Base-by-base conservation (phyloP, 2,113 vertebrate species). In the Semnornis frantzii region DNA sequence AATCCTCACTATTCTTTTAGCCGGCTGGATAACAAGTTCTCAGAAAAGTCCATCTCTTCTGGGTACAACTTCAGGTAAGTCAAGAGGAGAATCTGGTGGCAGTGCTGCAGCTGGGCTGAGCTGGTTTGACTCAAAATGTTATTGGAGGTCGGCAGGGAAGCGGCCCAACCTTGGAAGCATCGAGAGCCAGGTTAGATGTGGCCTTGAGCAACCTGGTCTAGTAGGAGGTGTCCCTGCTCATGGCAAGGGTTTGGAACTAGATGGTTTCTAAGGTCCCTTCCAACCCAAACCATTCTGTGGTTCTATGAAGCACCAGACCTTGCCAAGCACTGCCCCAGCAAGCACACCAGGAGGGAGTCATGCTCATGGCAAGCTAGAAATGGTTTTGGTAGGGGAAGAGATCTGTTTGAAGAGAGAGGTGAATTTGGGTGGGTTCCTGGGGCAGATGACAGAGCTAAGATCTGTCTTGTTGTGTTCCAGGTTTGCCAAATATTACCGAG, bases 31-130 rank as follows among this genome's bases (percentile, higher is more conserved):
- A 97, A 97, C 72, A 97, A 95, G 62, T 96, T 96, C 79, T 59
- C 97, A 33, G 98, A 98, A 89, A 97, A 96, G 39, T 98, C 98
- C 3, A 39, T 98, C 73, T 98, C 98, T 82, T 98, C 98, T 4
- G 99, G 99, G 34, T 99, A 99, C 97, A 99, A 99, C 97, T 99
- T 99, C 98, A 99, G 99, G 99, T 99, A 93, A 58, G 52, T 63
- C 13, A 11, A 25, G 62, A 77, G 75, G 50, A 60, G 66, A 63
- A 12, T 7, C 20, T 0, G 7, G 6, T 24, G 63, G 63, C 76
- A 62, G 52, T 4, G 4, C 8, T 4, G 1, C 15, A 2, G 62
- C 10, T 5, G 52, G 82, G 70, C 81, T 69, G 80, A 75, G 77
- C 50, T 75, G 68, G 52, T 77, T 65, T 58, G 37, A 33, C 70